Evolutionary conservation across 2,888 invertebrate genomes (phyloP).

Genomic region (Sipha maydis): DNA sequence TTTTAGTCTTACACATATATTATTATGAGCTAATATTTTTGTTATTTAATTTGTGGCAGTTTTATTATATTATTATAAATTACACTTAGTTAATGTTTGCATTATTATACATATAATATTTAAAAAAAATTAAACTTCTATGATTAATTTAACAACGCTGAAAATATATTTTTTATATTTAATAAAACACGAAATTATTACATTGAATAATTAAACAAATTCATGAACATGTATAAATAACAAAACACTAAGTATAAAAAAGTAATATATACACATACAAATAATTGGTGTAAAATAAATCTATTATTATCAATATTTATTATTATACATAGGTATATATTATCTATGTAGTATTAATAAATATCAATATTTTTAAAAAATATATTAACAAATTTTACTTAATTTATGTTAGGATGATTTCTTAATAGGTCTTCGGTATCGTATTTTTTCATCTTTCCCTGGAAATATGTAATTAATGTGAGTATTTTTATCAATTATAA

Average conservation of each 20-base stretch:
- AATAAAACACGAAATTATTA: too few species aligned
- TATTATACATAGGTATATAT: not conserved
- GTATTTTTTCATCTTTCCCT: constrained; percentile 47
- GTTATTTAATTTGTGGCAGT: too few species aligned
- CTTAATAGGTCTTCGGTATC: constrained; percentile 43
- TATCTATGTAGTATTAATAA: not conserved
- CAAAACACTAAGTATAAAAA: constrained; percentile 35
- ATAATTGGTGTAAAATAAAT: not conserved
- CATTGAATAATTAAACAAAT: not conserved
- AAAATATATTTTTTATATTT: too few species aligned
- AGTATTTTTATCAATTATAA: not conserved
- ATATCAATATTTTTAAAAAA: not conserved
- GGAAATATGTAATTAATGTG: not conserved
- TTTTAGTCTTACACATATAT: too few species aligned
- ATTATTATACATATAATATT: too few species aligned
- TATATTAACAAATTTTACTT: not conserved
- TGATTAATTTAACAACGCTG: too few species aligned
- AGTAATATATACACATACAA: constrained; percentile 21
- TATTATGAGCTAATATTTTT: too few species aligned
- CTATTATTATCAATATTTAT: not conserved
- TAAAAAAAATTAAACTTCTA: too few species aligned
- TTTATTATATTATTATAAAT: too few species aligned
- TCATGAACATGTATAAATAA: constrained; percentile 4
- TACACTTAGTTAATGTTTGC: too few species aligned
- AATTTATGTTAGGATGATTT: constrained; percentile 41